A percentile compares a stretch with the other conserved stretches of the same genome.
phyloP scores from a whole-genome alignment of 1,140 invertebrate species.

The Venturia canescens region DNA sequence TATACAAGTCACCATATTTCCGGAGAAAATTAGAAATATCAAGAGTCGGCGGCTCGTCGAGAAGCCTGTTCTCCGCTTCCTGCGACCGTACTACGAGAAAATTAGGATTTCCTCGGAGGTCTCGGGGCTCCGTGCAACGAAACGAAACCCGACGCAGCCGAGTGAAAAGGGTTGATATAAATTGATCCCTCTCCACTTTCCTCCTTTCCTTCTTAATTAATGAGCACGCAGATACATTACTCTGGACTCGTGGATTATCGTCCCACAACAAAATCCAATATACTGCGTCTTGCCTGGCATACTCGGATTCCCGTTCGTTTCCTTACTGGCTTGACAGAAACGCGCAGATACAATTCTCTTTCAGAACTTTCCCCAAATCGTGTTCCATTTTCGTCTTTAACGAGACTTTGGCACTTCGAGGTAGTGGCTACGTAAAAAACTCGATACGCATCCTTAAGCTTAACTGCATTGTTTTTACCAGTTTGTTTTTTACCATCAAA shows the following conservation, averaged over 20 bases:
- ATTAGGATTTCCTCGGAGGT: slow-evolving; percentile 52
- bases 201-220: slow-evolving; percentile 47
- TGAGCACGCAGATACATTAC: slow-evolving; percentile 52
- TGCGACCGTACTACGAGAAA: slow-evolving; percentile 28
- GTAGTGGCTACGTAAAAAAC: no score
- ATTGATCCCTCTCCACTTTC: neutral
- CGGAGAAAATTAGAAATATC: slow-evolving; percentile 54
- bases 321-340: neutral
- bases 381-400: no score
- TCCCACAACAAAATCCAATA: slow-evolving; percentile 12
- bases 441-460: no score
- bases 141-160: neutral
- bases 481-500: no score
- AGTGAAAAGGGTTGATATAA: slow-evolving; percentile 35
- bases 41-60: slow-evolving; percentile 39
- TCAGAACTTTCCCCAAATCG: no score
- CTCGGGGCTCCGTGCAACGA: neutral
- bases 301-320: neutral
- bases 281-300: neutral
- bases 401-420: no score
- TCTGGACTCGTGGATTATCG: slow-evolving; percentile 44
- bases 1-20: slow-evolving; percentile 40
- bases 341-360: no score
- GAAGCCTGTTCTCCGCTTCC: slow-evolving; percentile 21
- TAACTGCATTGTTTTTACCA: no score